phyloP scores from a whole-genome alignment of 2,888 invertebrate species.

The Azorinus chamasolen region DNA sequence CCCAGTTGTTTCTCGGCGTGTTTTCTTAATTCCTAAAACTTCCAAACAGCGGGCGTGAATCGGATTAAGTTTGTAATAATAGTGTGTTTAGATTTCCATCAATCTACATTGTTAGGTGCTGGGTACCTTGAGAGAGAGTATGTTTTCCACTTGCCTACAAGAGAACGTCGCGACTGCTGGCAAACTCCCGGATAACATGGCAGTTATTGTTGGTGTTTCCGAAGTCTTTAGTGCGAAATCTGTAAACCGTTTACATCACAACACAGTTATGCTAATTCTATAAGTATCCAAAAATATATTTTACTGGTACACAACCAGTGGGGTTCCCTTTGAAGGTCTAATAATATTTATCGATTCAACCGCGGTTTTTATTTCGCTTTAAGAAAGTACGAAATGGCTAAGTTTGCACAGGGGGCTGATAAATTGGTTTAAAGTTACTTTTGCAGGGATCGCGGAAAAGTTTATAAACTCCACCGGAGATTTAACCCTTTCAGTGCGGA shows the following conservation, averaged over 20 bases:
- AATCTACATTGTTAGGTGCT: constrained; percentile 58
- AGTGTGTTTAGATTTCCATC: constrained; percentile 57
- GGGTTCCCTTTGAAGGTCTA: constrained; percentile 48
- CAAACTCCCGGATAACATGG: constrained; percentile 61
- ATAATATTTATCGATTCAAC: constrained; percentile 59
- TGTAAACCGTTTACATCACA: constrained; percentile 32
- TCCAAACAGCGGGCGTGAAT: constrained; percentile 64
- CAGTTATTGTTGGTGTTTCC: constrained; percentile 52
- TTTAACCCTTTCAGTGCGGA: no score
- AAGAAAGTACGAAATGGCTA: constrained; percentile 57
- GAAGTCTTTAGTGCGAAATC: constrained; percentile 1
- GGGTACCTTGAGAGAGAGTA: constrained; percentile 53
- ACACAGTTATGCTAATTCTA: constrained; percentile 47
- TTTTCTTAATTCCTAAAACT: constrained; percentile 36
- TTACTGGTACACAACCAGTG: constrained; percentile 33
- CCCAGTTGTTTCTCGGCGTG: constrained; percentile 13
- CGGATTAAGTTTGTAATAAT: constrained; percentile 60
- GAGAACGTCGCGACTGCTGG: constrained; percentile 50
- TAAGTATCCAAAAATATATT: constrained; percentile 57
- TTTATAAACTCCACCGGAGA: neutral
- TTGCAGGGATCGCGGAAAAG: neutral
- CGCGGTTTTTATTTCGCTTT: constrained; percentile 43
- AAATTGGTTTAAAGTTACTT: constrained; percentile 32
- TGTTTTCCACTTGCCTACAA: constrained; percentile 55
- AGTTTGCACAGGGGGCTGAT: constrained; percentile 48